These are phyloP conservation scores for Rhodeus uyekii DNA, from an alignment of 2,797 vertebrate species.

Conservation along the genomic window DNA sequence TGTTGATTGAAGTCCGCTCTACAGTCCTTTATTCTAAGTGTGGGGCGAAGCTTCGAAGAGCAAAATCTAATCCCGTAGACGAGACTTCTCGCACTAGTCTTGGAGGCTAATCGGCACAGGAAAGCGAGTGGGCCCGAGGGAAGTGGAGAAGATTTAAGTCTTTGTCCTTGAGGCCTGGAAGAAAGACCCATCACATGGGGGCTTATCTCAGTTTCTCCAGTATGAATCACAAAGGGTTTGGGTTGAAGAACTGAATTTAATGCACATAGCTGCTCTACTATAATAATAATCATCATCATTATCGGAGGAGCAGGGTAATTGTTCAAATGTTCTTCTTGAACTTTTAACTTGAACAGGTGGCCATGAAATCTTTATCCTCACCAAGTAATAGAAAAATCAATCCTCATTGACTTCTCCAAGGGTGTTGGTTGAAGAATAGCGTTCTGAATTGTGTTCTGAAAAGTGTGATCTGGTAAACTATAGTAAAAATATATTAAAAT, in stretches of 20 bases:
- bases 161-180: slow-evolving; percentile 3
- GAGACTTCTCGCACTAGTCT: not conserved
- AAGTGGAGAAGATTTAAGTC: slow-evolving; percentile 29
- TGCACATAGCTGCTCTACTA: not conserved
- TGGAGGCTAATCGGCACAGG: not conserved
- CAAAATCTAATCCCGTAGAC: slow-evolving; percentile 17
- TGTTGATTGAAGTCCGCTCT: not conserved
- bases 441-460: too few species aligned
- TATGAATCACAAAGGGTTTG: not conserved
- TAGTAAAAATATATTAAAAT: not conserved
- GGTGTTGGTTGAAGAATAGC: not conserved
- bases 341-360: not conserved
- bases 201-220: not conserved
- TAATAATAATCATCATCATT: not conserved
- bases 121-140: not conserved
- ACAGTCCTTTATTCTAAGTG: not conserved
- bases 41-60: slow-evolving; percentile 23
- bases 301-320: not conserved
- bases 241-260: not conserved
- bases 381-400: not conserved
- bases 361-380: not conserved
- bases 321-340: not conserved
- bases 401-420: too few species aligned
- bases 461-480: not conserved
- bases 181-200: not conserved